Evolutionary conservation across 2,888 invertebrate genomes (phyloP), one percentile per base, ranked within the genome.

Genomic region (Parasteatoda lunata): DNA sequence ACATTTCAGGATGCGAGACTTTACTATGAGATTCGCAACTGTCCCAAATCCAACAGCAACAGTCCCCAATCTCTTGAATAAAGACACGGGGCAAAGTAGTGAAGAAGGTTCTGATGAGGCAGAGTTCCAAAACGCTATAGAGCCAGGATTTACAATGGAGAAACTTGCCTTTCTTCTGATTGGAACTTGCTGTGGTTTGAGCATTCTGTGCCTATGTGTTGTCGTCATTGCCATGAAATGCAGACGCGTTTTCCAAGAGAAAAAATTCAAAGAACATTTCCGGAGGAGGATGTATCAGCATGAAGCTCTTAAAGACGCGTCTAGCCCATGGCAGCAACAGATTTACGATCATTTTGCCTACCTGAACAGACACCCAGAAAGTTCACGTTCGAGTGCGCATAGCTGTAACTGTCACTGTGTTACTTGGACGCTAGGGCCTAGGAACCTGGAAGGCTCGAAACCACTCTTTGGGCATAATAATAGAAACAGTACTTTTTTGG

Each of bases 361-460:
- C 69, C 15, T 72, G n/a, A 72, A 69, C 45, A 52, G 73, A 7
- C 80, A 71, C 3, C 86, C 86, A 5, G 77, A 71, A 70, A 76
- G 71, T 30, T 79, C 88, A 0, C 54, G 70, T 45, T 83, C 83
- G 54, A 88, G 88, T 15, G 54, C 71, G 3, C 65, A 78, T 8
- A 79, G 79, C 49, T 88, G 88, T 71, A 88, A 78, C 64, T 88
- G 88, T 68, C 78, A 68, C 9, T 88, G 88, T 48, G 88, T 88
- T 49, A 83, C 83, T 4, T 88, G 88, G 88, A 78, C 83, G 1
- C 49, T 88, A n/a, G 88, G 88, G 0, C 70, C 83, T 1, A 69
- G 88, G 66, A 88, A 88, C 47, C 66, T 88, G 47, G 88, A 88
- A 3, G 30, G 70, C 8, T 45, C 52, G 9, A 59, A 47, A 3